Evolutionary conservation across 2,797 vertebrate genomes (phyloP), one percentile per base, ranked within the genome.

Genomic region (Mormyrops attenuatus): DNA sequence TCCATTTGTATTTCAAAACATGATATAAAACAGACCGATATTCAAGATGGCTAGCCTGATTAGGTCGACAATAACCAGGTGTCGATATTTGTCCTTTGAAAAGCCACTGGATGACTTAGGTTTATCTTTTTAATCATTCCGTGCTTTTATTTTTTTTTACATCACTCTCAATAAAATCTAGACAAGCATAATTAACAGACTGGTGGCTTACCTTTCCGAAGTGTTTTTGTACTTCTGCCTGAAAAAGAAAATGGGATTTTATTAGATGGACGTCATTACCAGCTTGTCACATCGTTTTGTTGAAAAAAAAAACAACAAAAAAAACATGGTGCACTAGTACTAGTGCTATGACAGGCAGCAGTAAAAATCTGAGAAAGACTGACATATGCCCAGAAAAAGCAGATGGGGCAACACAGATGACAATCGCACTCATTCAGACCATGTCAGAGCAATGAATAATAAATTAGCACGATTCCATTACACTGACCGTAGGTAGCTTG

Each of bases 141-240:
- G 17, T 41, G 15, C 17, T n/a, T 20, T 41, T 80, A 41, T 77
- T 77, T 41, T 38, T 66, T 63, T 73, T 34, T 44, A 77, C 63
- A 73, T 73, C 4, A 4, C 30, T 73, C 30, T 38, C 66, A 15
- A 34, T 73, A 73, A 73, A 80, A 80, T 80, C 73, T 80, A n/a
- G 6, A 44, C 38, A n/a, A 44, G 38, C 73, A n/a, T 80, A 41
- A 80, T 41, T 41, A 85, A 57, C 11, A 88, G 89, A 63, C 88
- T 30, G 30, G 50, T 49, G 41, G 34, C 94, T 93, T 93, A 94
- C 94, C 93, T 93, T 90, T 94, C 92, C 86, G 92, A 94, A 2
- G 94, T 93, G 91, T 89, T 93, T 91, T 94, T 94, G 91, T 94
- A 94, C 90, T 94, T 94, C 93, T 94, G 93, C 93, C 94, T 94